phyloP scores from a whole-genome alignment of 2,797 vertebrate genomes.

The Dromococcyx pavoninus region DNA sequence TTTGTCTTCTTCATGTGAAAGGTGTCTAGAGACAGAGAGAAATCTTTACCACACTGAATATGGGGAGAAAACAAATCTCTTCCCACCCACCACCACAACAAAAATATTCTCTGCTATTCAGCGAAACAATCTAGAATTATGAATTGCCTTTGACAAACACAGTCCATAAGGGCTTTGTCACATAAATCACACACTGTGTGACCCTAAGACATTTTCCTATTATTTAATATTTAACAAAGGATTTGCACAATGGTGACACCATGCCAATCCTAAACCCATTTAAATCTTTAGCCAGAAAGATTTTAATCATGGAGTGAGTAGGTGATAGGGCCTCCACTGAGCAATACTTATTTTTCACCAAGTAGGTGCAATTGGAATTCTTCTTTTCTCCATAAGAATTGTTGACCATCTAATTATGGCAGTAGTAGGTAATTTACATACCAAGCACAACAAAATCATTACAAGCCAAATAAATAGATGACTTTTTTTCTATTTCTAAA shows the following conservation, averaged over 20 bases:
- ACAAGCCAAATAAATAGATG: neutral
- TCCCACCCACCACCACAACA: constrained; percentile 40
- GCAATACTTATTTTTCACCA: constrained; percentile 32
- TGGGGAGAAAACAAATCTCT: constrained; percentile 44
- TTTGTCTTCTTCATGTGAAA: constrained; percentile 37
- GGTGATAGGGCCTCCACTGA: constrained; percentile 17
- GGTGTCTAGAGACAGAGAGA: constrained; percentile 53
- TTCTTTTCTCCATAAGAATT: constrained; percentile 16
- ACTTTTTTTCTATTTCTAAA: neutral
- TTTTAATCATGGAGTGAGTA: constrained; percentile 42
- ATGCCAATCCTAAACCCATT: constrained; percentile 72
- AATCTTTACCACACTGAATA: constrained; percentile 25
- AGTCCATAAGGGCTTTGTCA: constrained; percentile 67
- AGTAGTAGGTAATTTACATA: constrained; percentile 25
- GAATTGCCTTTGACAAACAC: constrained; percentile 65
- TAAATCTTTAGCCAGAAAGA: constrained; percentile 66
- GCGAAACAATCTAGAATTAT: constrained; percentile 48
- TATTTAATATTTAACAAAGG: constrained; percentile 73
- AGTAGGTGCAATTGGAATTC: constrained; percentile 22
- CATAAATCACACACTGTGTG: constrained; percentile 66
- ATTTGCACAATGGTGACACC: constrained; percentile 67
- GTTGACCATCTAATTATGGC: constrained; percentile 12
- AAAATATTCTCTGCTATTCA: constrained; percentile 64
- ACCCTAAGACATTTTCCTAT: constrained; percentile 65
- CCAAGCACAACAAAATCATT: neutral